A percentile compares a stretch with the other conserved stretches of the same genome.
phyloP scores from a whole-genome alignment of 2,797 vertebrate genomes.

The Tinamus major region DNA sequence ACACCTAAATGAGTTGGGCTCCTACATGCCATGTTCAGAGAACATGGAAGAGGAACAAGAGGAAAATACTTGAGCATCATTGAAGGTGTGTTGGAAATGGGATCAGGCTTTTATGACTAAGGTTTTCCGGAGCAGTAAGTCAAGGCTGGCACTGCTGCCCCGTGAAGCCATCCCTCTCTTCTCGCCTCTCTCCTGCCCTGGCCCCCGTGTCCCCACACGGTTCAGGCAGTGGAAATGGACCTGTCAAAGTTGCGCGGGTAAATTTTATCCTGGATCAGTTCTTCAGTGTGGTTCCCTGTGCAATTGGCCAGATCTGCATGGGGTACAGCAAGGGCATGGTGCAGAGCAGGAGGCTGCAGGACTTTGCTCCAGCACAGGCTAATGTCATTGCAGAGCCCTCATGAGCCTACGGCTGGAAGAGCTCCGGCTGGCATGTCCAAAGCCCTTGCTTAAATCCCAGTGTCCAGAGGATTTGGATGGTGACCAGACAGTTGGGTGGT shows the following conservation, averaged over 20 bases:
- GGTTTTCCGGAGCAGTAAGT: not conserved
- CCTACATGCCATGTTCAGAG: not conserved
- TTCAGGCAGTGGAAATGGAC: not conserved
- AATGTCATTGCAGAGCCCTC: not conserved
- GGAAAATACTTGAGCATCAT: not conserved
- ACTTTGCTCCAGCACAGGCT: not conserved
- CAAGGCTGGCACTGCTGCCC: fast-evolving
- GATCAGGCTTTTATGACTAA: not conserved
- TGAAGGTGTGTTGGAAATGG: not conserved
- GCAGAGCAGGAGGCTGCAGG: not conserved
- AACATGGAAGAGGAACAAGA: no score
- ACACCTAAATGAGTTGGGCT: not conserved
- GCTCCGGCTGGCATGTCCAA: fast-evolving
- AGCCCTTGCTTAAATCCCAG: fast-evolving
- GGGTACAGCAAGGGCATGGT: not conserved
- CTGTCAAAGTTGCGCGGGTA: constrained; percentile 56
- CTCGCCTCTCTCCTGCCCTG: not conserved
- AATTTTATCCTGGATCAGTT: constrained; percentile 45
- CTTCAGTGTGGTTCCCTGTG: not conserved
- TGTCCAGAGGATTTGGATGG: fast-evolving
- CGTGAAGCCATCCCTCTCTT: not conserved
- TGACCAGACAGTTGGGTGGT: fast-evolving
- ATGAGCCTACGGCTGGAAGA: not conserved
- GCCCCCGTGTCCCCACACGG: not conserved
- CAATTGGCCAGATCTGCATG: constrained; percentile 48